Evolutionary conservation across 1,140 invertebrate species (phyloP).

Genomic region (Samia ricini): DNA sequence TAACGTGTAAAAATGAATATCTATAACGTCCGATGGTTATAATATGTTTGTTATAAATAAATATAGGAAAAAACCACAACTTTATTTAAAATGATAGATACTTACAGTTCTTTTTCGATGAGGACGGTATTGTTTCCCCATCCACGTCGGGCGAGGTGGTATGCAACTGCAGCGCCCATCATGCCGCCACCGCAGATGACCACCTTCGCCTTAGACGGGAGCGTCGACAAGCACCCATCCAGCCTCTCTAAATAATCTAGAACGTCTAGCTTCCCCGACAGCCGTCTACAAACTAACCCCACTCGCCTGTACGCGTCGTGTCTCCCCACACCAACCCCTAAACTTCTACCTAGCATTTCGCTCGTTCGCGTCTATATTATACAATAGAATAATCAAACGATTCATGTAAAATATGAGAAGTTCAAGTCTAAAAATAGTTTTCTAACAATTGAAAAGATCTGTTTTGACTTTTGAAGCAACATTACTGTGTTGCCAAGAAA

Average conservation of each 20-base stretch:
- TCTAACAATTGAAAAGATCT: slow-evolving; percentile 20
- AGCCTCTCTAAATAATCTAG: slow-evolving; percentile 51
- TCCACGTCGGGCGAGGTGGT: slow-evolving; percentile 92
- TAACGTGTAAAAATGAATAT: too few relatives aligned
- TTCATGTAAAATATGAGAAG: slow-evolving; percentile 39
- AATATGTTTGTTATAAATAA: too few relatives aligned
- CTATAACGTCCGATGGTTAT: too few relatives aligned
- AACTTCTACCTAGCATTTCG: slow-evolving; percentile 46
- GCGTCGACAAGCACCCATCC: slow-evolving; percentile 43
- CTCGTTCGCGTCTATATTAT: slow-evolving; percentile 34
- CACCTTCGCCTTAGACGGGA: slow-evolving; percentile 79
- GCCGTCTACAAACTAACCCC: slow-evolving; percentile 28
- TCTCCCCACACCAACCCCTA: slow-evolving; percentile 32
- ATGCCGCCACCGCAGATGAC: slow-evolving; percentile 97
- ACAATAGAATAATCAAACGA: not conserved
- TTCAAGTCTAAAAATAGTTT: slow-evolving; percentile 47
- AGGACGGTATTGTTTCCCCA: slow-evolving; percentile 91
- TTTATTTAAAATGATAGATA: slow-evolving; percentile 4
- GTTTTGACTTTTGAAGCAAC: slow-evolving; percentile 25
- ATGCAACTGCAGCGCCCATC: slow-evolving; percentile 95
- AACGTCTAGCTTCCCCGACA: slow-evolving; percentile 43
- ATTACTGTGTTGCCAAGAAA: slow-evolving; percentile 5
- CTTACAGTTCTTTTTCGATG: slow-evolving; percentile 86
- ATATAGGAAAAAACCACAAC: too few relatives aligned
- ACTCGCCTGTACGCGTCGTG: slow-evolving; percentile 36